Evolutionary conservation across 2,888 invertebrate genomes (phyloP), one percentile per base, ranked within the genome.

Genomic region (Leucoma salicis): DNA sequence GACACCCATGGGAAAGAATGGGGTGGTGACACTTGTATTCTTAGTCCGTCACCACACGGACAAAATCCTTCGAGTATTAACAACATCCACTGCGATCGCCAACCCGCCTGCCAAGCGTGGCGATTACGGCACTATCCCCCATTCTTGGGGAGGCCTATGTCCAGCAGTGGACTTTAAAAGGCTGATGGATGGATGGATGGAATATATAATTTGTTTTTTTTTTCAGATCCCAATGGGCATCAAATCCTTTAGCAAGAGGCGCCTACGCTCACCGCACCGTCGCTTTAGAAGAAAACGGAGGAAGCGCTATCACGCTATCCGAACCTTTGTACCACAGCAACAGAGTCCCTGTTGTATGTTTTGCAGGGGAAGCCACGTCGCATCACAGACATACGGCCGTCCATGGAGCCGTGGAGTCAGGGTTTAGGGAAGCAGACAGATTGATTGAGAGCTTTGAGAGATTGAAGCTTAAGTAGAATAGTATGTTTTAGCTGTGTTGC

Each of bases 341-440:
- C 24, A 49, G 57, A 0, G 77, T 78, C 36, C 90, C 93, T 18
- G 75, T 91, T 0, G 73, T 94, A 0, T 91, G 92, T 50, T 94
- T 94, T 63, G 94, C 92, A 1, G 94, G 94, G 0, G 94, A 94
- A 69, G 92, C 94, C 0, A 92, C 93, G 0, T 92, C 93, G 11
- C 90, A 91, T 33, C 91, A 91, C 54, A 91, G 88, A 63, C 94
- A 92, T 66, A 91, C 91, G 0, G 92, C 93, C 0, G 94, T 93
- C 0, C 94, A 95, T 62, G 95, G 95, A 0, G 95, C 95, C 0
- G 75, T 94, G 0, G 94, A 94, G 65, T 90, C 92, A n/a, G 95
- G 95, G 0, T 92, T 92, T 69, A 90, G 95, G 24, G 95, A 95
- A 68, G 95, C 95, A 1, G 84, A 93, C 11, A 83, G 94, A 53